phyloP scores from a whole-genome alignment of 92 coral and sea anemone species.

The Metridium senile region DNA sequence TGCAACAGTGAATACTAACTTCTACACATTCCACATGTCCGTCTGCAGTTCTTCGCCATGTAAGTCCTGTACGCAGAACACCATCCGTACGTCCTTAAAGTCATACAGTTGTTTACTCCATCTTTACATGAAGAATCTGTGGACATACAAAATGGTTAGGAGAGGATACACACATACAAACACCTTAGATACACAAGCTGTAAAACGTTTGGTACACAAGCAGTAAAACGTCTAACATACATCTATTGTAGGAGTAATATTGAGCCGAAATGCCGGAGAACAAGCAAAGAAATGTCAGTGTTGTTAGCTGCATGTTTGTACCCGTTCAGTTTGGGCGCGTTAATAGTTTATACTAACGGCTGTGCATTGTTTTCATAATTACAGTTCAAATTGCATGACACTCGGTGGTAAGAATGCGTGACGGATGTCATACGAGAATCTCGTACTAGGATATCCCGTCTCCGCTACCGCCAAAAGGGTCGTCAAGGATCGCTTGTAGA shows the following conservation, averaged over 20 bases:
- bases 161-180: not conserved
- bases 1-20: too few relatives aligned
- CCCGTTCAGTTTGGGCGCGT: not conserved
- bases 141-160: not conserved
- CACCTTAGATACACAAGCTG: too few relatives aligned
- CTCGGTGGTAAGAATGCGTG: not conserved
- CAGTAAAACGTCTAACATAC: not conserved
- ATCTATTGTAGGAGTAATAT: constrained; percentile 5
- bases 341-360: not conserved
- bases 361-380: not conserved
- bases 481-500: too few relatives aligned
- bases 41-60: constrained; percentile 35
- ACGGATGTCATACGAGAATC: too few relatives aligned
- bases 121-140: constrained; percentile 32
- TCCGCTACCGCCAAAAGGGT: too few relatives aligned
- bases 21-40: constrained; percentile 45
- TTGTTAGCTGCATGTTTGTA: not conserved
- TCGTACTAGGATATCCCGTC: too few relatives aligned
- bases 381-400: too few relatives aligned
- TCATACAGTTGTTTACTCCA: constrained; percentile 15
- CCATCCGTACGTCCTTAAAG: constrained; percentile 13
- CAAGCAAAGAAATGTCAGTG: not conserved
- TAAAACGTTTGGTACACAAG: not conserved
- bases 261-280: not conserved
- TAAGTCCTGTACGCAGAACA: constrained; percentile 9